Conservation (phyloP, 2,888 invertebrate genomes). For the Synanthedon vespiformis region DNA sequence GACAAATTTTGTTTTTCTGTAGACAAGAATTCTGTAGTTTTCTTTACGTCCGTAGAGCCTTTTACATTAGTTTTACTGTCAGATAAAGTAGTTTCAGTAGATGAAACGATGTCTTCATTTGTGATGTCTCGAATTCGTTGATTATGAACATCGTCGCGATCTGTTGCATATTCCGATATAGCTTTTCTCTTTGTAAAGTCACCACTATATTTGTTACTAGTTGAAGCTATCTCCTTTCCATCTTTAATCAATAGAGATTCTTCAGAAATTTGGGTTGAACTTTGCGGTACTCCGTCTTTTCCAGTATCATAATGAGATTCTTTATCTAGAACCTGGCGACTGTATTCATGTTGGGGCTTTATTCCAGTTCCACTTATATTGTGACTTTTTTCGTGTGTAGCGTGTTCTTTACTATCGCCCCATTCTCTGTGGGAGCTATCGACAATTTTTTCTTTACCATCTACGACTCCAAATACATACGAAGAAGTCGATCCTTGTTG, state of each 20-base stretch:
- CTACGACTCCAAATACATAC: constrained; percentile 73
- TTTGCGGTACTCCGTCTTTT: constrained; percentile 64
- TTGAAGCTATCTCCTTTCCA: constrained; percentile 58
- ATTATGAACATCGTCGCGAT: constrained; percentile 31
- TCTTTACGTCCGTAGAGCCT: constrained; percentile 34
- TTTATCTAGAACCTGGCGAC: constrained; percentile 65
- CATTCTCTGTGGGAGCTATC: constrained; percentile 72
- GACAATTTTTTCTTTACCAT: constrained; percentile 72
- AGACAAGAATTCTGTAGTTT: constrained; percentile 48
- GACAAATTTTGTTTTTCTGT: constrained; percentile 58
- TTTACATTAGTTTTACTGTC: constrained; percentile 29
- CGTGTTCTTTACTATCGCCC: constrained; percentile 63
- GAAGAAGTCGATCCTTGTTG: constrained; percentile 74
- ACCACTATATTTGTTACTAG: constrained; percentile 51
- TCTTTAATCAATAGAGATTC: constrained; percentile 53
- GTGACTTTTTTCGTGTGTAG: constrained; percentile 66
- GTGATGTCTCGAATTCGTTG: constrained; percentile 30
- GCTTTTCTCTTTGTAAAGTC: constrained; percentile 57
- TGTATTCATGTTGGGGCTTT: constrained; percentile 69
- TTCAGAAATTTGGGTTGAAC: constrained; percentile 47
- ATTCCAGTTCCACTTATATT: constrained; percentile 67
- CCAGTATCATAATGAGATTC: constrained; percentile 71
- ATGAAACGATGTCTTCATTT: constrained; percentile 26
- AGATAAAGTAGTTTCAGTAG: constrained; percentile 28
- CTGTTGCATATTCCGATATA: constrained; percentile 41